Evolutionary conservation across 2,797 vertebrate genomes (phyloP), one percentile per base, ranked within the genome.

Genomic region (Cossypha caffra): DNA sequence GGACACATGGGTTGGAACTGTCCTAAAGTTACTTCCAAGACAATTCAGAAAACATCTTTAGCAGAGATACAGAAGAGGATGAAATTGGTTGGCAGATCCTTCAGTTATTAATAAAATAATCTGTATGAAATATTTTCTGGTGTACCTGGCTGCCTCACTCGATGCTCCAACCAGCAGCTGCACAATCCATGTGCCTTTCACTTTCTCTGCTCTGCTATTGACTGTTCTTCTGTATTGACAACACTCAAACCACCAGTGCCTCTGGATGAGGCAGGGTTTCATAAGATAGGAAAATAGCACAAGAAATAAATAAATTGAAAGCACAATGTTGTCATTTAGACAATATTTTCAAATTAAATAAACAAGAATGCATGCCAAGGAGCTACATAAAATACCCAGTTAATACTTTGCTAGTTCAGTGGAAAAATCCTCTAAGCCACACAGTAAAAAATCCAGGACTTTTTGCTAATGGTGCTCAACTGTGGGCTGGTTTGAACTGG

Each of bases 371-470:
- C 23, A 26, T 66, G 92, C 87, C 81, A 95, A 76, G 68, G 28
- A 72, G 67, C 79, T 86, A 14, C 71, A 72, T 43, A 91, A 90
- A 91, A 81, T 91, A 84, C 43, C 82, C 66, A 72, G 40, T 7
- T 19, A 92, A 81, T 94, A 43, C 61, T 95, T 92, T 43, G 48
- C 59, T 82, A 23, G 52, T 82, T 83, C 80, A 93, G 78, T 82
- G 89, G 92, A 95, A 93, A 89, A 94, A 93, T 95, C 59, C 57
- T 91, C 75, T 47, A 89, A 95, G 90, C 91, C 96, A 88, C 84
- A 64, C 75, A 63, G 80, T 86, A 92, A 88, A 91, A 85, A 82
- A 93, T 58, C 33, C 84, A 80, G 66, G 68, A 14, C 37, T 90
- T 78, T n/a, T 48, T 91, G 78, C 86, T 95, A 80, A 86, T 92